These are phyloP conservation scores for Timema cristinae DNA, from an alignment of 2,888 invertebrate genomes.

Conservation along the genomic window DNA sequence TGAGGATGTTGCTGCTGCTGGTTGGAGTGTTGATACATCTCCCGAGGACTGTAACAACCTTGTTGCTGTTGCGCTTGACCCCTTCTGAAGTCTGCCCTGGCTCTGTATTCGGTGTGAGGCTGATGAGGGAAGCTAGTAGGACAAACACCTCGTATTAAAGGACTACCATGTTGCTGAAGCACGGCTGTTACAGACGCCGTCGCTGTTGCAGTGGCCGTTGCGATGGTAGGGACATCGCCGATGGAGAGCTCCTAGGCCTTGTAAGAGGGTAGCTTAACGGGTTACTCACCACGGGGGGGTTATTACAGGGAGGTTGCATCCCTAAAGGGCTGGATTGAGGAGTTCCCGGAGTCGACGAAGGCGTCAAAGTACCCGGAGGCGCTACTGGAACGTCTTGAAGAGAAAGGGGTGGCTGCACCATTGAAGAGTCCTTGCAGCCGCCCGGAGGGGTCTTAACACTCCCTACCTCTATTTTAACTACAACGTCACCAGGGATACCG, in stretches of 20 bases:
- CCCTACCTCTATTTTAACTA: slow-evolving; percentile 28
- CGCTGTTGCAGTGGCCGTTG: slow-evolving; percentile 57
- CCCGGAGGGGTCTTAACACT: slow-evolving; percentile 24
- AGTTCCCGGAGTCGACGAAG: slow-evolving; percentile 30
- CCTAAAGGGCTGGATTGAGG: slow-evolving; percentile 43
- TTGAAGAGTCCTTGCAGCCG: background rate
- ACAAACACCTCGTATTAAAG: background rate
- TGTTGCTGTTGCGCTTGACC: slow-evolving; percentile 8
- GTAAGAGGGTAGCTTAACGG: slow-evolving; percentile 37
- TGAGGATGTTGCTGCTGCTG: slow-evolving; percentile 18
- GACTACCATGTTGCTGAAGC: slow-evolving; percentile 16
- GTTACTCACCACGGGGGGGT: slow-evolving; percentile 48
- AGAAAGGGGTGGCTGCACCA: slow-evolving; percentile 10
- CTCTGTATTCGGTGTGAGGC: slow-evolving; percentile 22
- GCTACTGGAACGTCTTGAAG: slow-evolving; percentile 14
- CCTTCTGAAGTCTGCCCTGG: slow-evolving; percentile 24
- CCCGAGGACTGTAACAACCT: slow-evolving; percentile 19
- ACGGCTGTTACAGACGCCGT: slow-evolving; percentile 40
- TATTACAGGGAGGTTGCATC: slow-evolving; percentile 52
- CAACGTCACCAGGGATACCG: slow-evolving; percentile 21
- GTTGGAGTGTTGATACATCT: slow-evolving; percentile 1
- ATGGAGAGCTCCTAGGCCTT: slow-evolving; percentile 62
- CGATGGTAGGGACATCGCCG: slow-evolving; percentile 37
- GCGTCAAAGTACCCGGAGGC: slow-evolving; percentile 43
- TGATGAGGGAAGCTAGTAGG: slow-evolving; percentile 14